Evolutionary conservation across 2,113 vertebrate genomes (phyloP).

Genomic region (Tichodroma muraria): DNA sequence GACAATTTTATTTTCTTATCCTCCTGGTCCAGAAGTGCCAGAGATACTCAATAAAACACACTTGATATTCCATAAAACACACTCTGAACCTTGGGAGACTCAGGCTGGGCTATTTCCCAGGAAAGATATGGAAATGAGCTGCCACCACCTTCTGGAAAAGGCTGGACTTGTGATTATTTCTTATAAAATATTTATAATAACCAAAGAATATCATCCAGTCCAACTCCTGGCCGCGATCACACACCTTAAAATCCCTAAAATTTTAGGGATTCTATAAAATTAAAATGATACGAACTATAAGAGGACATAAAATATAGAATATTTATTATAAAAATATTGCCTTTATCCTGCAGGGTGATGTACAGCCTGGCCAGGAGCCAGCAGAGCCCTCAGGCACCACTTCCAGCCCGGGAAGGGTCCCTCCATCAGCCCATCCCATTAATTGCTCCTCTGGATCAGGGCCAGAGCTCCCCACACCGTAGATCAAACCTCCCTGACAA

Average conservation of each 20-base stretch:
- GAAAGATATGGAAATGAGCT: background rate
- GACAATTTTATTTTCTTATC: slow-evolving; percentile 6
- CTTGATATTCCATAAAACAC: background rate
- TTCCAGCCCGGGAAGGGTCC: background rate
- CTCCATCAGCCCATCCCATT: background rate
- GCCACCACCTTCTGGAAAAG: background rate
- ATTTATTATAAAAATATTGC: background rate
- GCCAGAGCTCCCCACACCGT: background rate
- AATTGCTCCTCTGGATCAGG: slow-evolving; percentile 1
- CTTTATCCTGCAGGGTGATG: background rate
- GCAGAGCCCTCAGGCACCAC: no score
- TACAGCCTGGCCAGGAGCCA: background rate
- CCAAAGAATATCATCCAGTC: background rate
- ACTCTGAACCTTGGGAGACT: background rate
- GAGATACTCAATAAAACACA: background rate
- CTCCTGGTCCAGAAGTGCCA: background rate
- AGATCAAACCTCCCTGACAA: background rate
- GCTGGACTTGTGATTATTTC: background rate
- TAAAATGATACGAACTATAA: background rate
- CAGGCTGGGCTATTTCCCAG: background rate
- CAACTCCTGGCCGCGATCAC: no score
- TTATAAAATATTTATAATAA: background rate
- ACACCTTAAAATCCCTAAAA: background rate
- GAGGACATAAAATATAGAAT: background rate
- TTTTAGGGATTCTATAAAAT: background rate